phyloP scores from a whole-genome alignment of 2,797 vertebrate genomes.

The Echiichthys vipera region DNA sequence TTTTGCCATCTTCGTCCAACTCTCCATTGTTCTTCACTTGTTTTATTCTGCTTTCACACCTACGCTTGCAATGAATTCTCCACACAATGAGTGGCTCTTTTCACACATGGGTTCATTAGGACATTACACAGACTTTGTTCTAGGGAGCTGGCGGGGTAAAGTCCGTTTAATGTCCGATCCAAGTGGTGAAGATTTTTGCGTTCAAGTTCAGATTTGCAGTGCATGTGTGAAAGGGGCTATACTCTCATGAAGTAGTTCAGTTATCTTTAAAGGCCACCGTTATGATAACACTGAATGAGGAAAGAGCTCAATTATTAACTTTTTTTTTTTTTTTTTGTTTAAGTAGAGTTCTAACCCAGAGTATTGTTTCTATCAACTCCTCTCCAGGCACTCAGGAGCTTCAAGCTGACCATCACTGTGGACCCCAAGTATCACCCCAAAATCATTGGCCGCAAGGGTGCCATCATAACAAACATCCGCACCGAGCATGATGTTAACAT shows the following conservation, averaged over 20 bases:
- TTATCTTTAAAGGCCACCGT: background rate
- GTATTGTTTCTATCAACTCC: background rate
- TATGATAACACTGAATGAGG: background rate
- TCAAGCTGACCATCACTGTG: slow-evolving; percentile 96
- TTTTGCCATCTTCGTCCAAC: too few relatives aligned
- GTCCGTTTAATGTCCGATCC: too few relatives aligned
- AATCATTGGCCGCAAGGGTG: slow-evolving; percentile 97
- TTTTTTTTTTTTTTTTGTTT: background rate
- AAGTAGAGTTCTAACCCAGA: background rate
- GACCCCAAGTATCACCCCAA: slow-evolving; percentile 99
- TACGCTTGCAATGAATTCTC: too few relatives aligned
- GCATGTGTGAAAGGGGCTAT: too few relatives aligned
- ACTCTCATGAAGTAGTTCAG: background rate
- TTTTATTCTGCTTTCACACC: too few relatives aligned
- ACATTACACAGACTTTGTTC: too few relatives aligned
- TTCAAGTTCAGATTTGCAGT: too few relatives aligned
- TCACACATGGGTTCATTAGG: too few relatives aligned
- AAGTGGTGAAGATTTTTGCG: too few relatives aligned
- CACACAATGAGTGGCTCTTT: too few relatives aligned
- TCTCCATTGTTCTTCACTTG: too few relatives aligned
- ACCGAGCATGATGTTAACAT: slow-evolving; percentile 96
- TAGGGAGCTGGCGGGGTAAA: too few relatives aligned
- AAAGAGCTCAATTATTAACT: slow-evolving; percentile 9
- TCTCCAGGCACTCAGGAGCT: slow-evolving; percentile 93
- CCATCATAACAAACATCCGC: slow-evolving; percentile 97